phyloP scores from a whole-genome alignment of 1,140 invertebrate species.

The Steinernema feltiae region DNA sequence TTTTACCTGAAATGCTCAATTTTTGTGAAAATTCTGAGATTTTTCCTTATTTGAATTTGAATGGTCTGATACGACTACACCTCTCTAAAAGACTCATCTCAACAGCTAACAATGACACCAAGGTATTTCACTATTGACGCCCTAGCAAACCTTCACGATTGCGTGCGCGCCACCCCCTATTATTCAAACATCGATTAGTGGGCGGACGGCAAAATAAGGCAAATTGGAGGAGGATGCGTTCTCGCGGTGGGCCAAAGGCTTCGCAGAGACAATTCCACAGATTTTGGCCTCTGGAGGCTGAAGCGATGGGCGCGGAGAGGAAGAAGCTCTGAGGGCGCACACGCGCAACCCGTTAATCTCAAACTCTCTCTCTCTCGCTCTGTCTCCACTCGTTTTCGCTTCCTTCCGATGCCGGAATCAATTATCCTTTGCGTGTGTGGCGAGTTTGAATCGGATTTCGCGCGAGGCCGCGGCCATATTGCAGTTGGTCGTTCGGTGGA shows the following conservation, averaged over 20 bases:
- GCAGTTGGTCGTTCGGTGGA: not conserved
- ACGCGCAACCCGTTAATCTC: not conserved
- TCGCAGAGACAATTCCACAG: no score
- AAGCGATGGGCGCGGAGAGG: not conserved
- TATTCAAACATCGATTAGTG: conserved; percentile 15
- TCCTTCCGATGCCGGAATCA: not conserved
- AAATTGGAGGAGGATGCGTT: no score
- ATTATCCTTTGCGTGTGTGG: not conserved
- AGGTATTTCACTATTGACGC: no score
- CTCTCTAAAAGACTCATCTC: no score
- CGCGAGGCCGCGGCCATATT: not conserved
- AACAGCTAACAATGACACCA: no score
- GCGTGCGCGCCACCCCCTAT: conserved; percentile 1
- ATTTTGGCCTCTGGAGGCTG: not conserved
- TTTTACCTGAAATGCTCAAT: no score
- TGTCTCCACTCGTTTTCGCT: no score
- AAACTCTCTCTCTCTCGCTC: no score
- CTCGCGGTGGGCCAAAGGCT: no score
- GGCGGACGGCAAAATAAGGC: not conserved
- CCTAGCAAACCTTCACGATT: not conserved
- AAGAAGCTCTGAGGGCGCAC: not conserved
- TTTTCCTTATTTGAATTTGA: no score
- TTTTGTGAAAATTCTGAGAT: no score
- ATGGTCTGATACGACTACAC: no score
- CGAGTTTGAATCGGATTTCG: not conserved